A percentile compares a stretch with the other conserved stretches of the same genome.
Evolutionary conservation across 2,797 vertebrate genomes (phyloP).

Genomic region (Aotus griseimembra): DNA sequence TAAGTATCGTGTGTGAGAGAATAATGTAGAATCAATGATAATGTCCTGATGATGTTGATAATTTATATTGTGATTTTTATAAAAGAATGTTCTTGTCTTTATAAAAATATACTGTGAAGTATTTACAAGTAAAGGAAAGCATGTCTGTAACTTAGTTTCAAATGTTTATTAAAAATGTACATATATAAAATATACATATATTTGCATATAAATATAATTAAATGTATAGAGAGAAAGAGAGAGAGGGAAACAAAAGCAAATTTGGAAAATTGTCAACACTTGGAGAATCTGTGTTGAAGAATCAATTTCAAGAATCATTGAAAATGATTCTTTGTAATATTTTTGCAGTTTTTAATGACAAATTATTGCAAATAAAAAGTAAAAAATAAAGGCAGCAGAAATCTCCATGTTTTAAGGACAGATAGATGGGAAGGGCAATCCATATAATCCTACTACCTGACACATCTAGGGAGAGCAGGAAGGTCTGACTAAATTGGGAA

Average conservation of each 20-base stretch:
- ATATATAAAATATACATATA: not conserved
- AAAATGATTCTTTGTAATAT: not conserved
- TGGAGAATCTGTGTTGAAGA: not conserved
- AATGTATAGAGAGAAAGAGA: not conserved
- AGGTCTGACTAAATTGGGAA: not conserved
- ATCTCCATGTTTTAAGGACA: not conserved
- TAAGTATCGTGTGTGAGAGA: not conserved
- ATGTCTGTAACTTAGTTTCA: not conserved
- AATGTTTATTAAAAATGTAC: not conserved
- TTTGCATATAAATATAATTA: not conserved
- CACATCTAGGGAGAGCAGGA: not conserved
- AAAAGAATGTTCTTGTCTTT: constrained; percentile 22
- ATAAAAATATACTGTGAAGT: not conserved
- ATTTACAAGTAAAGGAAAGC: not conserved
- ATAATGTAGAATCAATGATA: not conserved
- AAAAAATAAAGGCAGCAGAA: not conserved
- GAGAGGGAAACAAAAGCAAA: not conserved
- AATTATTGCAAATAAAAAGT: constrained; percentile 45
- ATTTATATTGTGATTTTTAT: constrained; percentile 31
- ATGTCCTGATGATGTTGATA: not conserved
- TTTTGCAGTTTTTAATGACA: constrained; percentile 6
- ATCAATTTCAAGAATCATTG: not conserved
- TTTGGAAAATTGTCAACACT: not conserved
- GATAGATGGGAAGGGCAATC: not conserved
- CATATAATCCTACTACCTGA: not conserved